phyloP scores from a whole-genome alignment of 1,140 invertebrate genomes.

The Armadillidium nasatum region DNA sequence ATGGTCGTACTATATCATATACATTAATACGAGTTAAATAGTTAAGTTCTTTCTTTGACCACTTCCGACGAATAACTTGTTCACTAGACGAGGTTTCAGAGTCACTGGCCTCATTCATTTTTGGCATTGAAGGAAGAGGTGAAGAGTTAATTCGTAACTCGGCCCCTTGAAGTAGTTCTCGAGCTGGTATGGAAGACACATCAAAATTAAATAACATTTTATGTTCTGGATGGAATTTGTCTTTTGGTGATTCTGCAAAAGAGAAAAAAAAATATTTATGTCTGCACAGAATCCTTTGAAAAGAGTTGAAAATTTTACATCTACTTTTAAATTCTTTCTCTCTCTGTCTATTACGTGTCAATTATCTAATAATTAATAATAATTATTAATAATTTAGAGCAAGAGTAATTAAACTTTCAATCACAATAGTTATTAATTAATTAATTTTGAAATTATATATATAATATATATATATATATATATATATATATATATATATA shows the following conservation, averaged over 20 bases:
- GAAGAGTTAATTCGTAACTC: not conserved
- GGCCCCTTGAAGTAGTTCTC: not conserved
- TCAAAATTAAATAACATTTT: not conserved
- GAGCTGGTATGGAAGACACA: not conserved
- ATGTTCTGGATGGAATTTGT: not conserved
- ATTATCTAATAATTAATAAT: too few relatives aligned
- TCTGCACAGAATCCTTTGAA: too few relatives aligned
- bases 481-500: too few relatives aligned
- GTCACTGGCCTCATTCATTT: not conserved
- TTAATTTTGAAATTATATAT: too few relatives aligned
- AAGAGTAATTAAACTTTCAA: too few relatives aligned
- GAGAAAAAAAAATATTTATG: not conserved
- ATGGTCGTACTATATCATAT: conserved; percentile 70
- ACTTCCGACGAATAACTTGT: not conserved
- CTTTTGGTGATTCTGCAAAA: not conserved
- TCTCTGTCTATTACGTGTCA: too few relatives aligned
- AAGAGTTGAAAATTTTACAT: too few relatives aligned
- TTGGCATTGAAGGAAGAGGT: not conserved
- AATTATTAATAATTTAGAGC: too few relatives aligned
- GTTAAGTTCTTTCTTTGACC: conserved; percentile 24
- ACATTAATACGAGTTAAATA: conserved; percentile 65
- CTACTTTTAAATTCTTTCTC: too few relatives aligned
- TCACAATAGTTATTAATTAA: too few relatives aligned
- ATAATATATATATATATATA: too few relatives aligned
- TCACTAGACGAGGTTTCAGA: too few relatives aligned